Percentiles rank a stretch among this genome's conserved stretches.
phyloP scores from a whole-genome alignment of 2,113 vertebrate genomes.

The Glaucomys volans region DNA sequence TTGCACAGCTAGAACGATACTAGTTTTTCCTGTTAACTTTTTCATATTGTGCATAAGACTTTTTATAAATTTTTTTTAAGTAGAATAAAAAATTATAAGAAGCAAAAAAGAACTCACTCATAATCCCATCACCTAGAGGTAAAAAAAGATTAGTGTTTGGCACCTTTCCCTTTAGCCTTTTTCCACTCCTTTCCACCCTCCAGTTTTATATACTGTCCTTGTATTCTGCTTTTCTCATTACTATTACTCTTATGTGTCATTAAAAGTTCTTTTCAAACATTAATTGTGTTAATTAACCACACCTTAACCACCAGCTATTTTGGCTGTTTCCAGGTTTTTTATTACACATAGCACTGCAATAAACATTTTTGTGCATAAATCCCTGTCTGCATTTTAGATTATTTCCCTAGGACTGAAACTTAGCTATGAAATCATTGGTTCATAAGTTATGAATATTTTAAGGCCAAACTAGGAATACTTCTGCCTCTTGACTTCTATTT shows the following conservation, averaged over 20 bases:
- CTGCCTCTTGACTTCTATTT: slow-evolving; percentile 31
- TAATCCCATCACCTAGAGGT: background rate
- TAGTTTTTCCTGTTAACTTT: slow-evolving; percentile 23
- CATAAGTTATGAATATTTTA: slow-evolving; percentile 54
- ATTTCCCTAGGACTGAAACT: slow-evolving; percentile 19
- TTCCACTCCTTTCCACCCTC: background rate
- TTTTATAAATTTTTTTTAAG: too few species aligned
- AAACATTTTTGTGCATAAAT: slow-evolving; percentile 46
- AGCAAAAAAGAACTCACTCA: background rate
- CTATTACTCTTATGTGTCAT: background rate
- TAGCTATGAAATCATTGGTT: slow-evolving; percentile 50
- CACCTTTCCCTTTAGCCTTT: background rate
- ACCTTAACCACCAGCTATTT: slow-evolving; percentile 55
- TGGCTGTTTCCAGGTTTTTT: slow-evolving; percentile 27
- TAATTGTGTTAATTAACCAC: slow-evolving; percentile 59
- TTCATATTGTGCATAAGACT: background rate
- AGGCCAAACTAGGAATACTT: slow-evolving; percentile 32
- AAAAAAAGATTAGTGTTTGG: background rate
- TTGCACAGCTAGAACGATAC: background rate
- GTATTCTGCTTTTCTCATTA: background rate
- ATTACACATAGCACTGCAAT: slow-evolving; percentile 8
- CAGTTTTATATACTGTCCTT: background rate
- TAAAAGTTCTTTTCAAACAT: slow-evolving; percentile 54
- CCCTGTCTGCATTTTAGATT: slow-evolving; percentile 41
- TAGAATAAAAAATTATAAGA: background rate